Base-by-base conservation (phyloP, 2,797 vertebrate genomes). In the Gallinago stenura region DNA sequence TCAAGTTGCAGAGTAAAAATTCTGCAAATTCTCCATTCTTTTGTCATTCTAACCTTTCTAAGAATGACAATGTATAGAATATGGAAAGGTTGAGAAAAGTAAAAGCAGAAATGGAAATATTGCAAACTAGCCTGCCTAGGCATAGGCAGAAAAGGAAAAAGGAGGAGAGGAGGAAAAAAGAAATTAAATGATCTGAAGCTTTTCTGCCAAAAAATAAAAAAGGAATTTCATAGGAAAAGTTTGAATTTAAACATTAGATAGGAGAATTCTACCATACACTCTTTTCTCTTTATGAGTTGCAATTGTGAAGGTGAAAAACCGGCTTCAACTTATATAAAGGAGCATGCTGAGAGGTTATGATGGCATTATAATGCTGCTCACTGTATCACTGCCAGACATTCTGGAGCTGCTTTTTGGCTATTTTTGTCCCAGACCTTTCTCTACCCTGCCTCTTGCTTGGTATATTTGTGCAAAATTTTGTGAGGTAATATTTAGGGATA, bases 371-470 rank as follows among this genome's bases (percentile, higher is more conserved):
- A 77, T 87, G 41, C 66, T 89, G 41, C 37, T 90, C 41, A 51
- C 22, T 33, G 3, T 81, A 89, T 83, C 68, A 37, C 39, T 80
- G 87, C 68, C 78, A 93, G 78, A 86, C 16, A 48, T 18, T 87
- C 33, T 73, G 48, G 31, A 89, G 20, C 51, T 83, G 43, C 13
- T 75, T 92, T 93, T 92, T 84, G 87, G 28, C 48, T 91, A 28
- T 90, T 97, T 96, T 48, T 89, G 53, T 83, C 80, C 41, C 75
- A 64, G 16, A 60, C 35, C 50, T 95, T 19, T 26, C n/a, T 87
- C 43, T 87, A 48, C 13, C 17, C 30, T 61, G n/a, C 10, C 20
- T 88, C 78, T 88, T 48, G 4, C 76, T 81, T 78, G 33, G 16
- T 62, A 35, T 15, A 12, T 31, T 46, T 22, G 8, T 80, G 12